Base-by-base conservation (phyloP, 2,113 vertebrate genomes). In the Oceanites oceanicus region DNA sequence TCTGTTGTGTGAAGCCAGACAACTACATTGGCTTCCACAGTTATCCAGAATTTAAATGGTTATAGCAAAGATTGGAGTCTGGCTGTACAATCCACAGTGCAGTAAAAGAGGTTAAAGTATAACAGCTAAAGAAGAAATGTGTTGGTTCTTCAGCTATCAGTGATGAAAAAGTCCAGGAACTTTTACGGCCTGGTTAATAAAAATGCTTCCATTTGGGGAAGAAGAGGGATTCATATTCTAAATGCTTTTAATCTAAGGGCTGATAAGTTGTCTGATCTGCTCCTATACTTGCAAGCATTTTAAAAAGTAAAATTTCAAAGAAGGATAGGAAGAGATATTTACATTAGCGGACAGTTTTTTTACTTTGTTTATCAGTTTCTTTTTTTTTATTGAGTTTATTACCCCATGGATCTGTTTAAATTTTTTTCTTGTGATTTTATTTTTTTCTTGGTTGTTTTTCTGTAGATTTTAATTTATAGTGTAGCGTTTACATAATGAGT, bases 401-500 rank as follows among this genome's bases (percentile, higher is more conserved):
- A 59, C 6, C 21, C 14, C 5, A 32, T 70, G 36, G 12, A 73
- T 44, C 42, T n/a, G 14, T 88, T 84, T 5, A 30, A 18, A 19
- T 78, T 88, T 56, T 89, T 88, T 77, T 80, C 8, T 59, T 72
- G 21, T 58, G 63, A 81, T 58, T 91, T 92, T 85, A 22, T 52
- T 82, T 91, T 73, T 75, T 91, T 68, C 61, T 74, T 56, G 20
- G 23, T 44, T 81, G 18, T n/a, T 94, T 76, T 93, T 62, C 71
- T 88, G 30, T 91, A 58, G 42, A 82, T 93, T 91, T 93, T 74
- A 88, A 94, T 96, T 93, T 85, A 78, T 52, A 73, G 30, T 59
- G 32, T 90, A 75, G 19, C 14, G 36, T 95, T 96, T 95, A 66
- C 77, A 93, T 96, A 96, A 88, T 95, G 56, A 94, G 34, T 4